These are phyloP conservation scores for Notoglanidium macrostoma DNA, from an alignment of 2,797 vertebrate species.

Conservation along the genomic window DNA sequence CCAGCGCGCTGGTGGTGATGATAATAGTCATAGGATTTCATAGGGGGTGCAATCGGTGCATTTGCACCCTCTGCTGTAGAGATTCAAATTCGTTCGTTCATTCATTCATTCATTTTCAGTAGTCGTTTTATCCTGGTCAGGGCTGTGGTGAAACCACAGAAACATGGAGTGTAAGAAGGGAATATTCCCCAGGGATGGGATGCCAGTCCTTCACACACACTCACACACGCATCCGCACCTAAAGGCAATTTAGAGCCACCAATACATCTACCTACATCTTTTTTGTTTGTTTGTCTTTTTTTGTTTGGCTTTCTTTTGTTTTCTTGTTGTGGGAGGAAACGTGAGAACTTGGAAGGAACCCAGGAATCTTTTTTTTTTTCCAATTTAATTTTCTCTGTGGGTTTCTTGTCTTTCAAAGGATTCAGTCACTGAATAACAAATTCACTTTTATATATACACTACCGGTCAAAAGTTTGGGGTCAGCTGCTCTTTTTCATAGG, in stretches of 20 bases:
- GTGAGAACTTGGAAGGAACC: not conserved
- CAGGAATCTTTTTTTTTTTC: not conserved
- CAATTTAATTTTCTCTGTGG: not conserved
- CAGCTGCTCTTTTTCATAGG: too few relatives aligned
- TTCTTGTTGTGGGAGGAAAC: not conserved
- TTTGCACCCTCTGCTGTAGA: constrained; percentile 20
- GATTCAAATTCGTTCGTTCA: not conserved
- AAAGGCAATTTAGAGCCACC: not conserved
- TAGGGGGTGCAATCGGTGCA: not conserved
- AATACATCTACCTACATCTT: not conserved
- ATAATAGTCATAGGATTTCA: not conserved
- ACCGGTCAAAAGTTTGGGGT: too few relatives aligned
- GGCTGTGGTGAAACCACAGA: not conserved
- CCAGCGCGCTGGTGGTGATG: not conserved
- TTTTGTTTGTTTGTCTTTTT: not conserved
- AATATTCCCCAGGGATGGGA: not conserved
- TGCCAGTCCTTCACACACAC: not conserved
- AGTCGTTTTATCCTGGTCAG: not conserved
- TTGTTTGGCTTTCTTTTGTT: not conserved
- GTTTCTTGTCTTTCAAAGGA: not conserved
- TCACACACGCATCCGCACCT: not conserved
- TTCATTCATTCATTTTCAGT: not conserved
- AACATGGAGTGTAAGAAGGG: not conserved
- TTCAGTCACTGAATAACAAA: not conserved
- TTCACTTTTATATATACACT: not conserved